These are phyloP conservation scores for Steinernema khuongi DNA, from an alignment of 1,140 invertebrate species.

Conservation along the genomic window DNA sequence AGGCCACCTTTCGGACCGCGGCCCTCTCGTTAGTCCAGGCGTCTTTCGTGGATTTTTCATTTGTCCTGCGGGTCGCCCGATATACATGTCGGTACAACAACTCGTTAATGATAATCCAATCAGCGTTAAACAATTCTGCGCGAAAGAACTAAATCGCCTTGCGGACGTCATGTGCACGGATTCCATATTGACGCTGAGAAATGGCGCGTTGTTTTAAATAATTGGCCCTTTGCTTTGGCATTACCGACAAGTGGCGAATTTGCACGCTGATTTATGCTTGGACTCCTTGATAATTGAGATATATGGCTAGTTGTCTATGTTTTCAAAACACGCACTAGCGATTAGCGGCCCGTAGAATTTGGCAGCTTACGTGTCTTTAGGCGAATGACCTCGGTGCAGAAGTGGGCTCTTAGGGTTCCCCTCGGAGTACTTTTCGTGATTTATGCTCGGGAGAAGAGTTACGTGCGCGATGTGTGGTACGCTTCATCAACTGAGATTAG, in stretches of 20 bases:
- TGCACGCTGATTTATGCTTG: neutral
- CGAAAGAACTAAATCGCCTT: neutral
- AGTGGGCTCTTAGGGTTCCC: neutral
- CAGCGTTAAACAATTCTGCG: slow-evolving; percentile 8
- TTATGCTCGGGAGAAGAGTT: neutral
- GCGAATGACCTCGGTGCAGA: neutral
- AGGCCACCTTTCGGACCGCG: neutral
- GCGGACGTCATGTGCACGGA: neutral
- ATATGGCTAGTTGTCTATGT: neutral
- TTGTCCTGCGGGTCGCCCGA: neutral
- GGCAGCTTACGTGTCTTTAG: too few species aligned
- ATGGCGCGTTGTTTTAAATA: neutral
- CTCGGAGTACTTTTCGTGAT: neutral
- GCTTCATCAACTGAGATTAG: slow-evolving; percentile 8
- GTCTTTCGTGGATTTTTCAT: slow-evolving; percentile 13
- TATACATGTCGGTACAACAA: neutral
- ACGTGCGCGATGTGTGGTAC: slow-evolving; percentile 13
- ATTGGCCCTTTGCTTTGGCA: too few species aligned
- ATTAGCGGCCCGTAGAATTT: neutral
- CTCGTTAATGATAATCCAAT: slow-evolving; percentile 8
- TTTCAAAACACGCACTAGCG: neutral
- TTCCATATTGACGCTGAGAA: neutral
- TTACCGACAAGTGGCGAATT: too few species aligned
- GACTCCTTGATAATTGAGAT: neutral
- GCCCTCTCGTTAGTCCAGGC: neutral